Evolutionary conservation across 2,113 vertebrate genomes (phyloP).

Genomic region (Charina bottae): DNA sequence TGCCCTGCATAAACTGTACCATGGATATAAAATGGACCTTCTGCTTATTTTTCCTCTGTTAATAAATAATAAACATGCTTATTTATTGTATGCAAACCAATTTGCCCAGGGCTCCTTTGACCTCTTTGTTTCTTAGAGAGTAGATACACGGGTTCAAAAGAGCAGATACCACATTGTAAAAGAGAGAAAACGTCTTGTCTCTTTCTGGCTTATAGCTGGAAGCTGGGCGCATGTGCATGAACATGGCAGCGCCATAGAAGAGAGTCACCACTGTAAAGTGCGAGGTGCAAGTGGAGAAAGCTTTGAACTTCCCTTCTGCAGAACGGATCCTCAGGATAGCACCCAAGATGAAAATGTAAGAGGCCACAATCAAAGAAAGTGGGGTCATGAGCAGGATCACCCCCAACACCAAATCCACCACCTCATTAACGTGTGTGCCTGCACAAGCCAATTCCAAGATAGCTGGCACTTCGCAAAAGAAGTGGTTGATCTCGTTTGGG

Average conservation of each 20-base stretch:
- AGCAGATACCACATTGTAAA: conserved; percentile 4
- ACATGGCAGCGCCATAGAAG: conserved; percentile 54
- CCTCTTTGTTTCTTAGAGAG: conserved; percentile 33
- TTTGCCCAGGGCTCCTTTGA: conserved; percentile 5
- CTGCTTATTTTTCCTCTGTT: background rate
- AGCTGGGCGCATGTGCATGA: conserved; percentile 55
- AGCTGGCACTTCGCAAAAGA: background rate
- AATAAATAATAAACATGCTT: background rate
- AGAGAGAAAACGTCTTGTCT: conserved; percentile 20
- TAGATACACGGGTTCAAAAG: conserved; percentile 14
- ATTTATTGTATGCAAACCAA: background rate
- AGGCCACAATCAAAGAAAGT: conserved; percentile 9
- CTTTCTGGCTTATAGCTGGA: conserved; percentile 14
- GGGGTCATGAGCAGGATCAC: conserved; percentile 4
- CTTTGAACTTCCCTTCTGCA: conserved; percentile 35
- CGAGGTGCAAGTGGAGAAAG: conserved; percentile 15
- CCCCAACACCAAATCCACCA: background rate
- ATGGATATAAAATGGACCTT: background rate
- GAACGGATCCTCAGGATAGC: conserved; percentile 29
- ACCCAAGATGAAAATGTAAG: conserved; percentile 44
- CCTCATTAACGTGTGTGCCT: background rate
- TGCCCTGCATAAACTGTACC: background rate
- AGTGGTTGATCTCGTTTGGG: conserved; percentile 1
- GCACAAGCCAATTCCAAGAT: conserved; percentile 17
- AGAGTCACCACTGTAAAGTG: conserved; percentile 45